Evolutionary conservation across 2,797 vertebrate genomes (phyloP), one percentile per base, ranked within the genome.

Genomic region (Merluccius polli): DNA sequence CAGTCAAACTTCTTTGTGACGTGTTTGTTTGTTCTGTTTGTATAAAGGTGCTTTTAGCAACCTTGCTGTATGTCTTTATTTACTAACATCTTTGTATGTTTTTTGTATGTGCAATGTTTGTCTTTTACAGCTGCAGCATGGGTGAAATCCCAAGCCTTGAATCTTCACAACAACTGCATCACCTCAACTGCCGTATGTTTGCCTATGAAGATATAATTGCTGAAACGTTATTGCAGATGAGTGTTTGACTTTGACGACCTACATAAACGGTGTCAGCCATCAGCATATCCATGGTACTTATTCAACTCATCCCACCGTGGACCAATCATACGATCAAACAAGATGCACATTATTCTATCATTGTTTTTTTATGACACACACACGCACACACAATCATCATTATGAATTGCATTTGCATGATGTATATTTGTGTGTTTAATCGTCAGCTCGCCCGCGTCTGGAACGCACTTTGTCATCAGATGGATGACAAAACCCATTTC

Each of bases 341-440:
- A 81, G 75, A 82, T 83, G 81, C 82, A 81, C 75, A 78, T 82
- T 15, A 27, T 82, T 81, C 84, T n/a, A n/a, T 81, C 82, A 80
- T 70, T 4, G 8, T 59, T 21, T 59, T 24, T 59, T 59, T 2
- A 59, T n/a, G 52, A 59, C 21, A 59, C 52, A 59, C 36, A 38
- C 36, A 38, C 36, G 70, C 35, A 81, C 77, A 76, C 77, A 74
- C 73, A 82, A 70, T 83, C 75, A 84, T 81, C 87, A 88, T 89
- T 79, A 88, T 4, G 8, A 85, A 85, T 83, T 84, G 32, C 79
- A 86, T 91, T 89, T 87, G 84, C 84, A 84, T 85, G 82, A 86
- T 83, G 82, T 76, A 73, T 82, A 84, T 86, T 85, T 84, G 75
- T 79, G 83, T 21, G 21, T 89, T 85, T 87, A 88, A 87, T 88